Conservation (phyloP, 1,140 invertebrate species). For the Drosophila triauraria region DNA sequence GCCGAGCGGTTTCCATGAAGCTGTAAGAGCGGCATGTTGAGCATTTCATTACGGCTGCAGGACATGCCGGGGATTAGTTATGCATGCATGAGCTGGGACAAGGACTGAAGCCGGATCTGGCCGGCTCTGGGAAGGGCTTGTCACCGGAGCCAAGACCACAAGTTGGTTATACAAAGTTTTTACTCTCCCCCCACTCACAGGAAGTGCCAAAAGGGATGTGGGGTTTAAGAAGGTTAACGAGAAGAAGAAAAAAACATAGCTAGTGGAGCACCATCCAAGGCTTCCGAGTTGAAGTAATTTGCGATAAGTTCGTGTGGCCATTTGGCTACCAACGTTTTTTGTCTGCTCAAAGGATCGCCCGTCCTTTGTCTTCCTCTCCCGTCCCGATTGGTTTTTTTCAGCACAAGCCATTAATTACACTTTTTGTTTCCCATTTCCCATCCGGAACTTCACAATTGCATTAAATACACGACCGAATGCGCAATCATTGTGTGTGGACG, state of each 20-base stretch:
- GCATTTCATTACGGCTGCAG: conserved; percentile 38
- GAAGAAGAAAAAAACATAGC: neutral
- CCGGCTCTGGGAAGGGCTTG: conserved; percentile 13
- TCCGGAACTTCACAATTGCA: conserved; percentile 23
- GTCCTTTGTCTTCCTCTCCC: neutral
- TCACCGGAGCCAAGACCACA: conserved; percentile 30
- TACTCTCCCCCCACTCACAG: neutral
- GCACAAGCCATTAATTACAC: conserved; percentile 26
- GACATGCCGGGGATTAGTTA: conserved; percentile 41
- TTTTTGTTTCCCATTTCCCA: conserved; percentile 16
- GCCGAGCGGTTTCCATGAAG: conserved; percentile 9
- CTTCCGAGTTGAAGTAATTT: conserved; percentile 31
- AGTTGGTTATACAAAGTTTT: conserved; percentile 38
- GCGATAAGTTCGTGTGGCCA: conserved; percentile 24
- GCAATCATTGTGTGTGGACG: conserved; percentile 9
- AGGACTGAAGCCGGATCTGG: conserved; percentile 10
- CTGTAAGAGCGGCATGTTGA: conserved; percentile 14
- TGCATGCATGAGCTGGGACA: conserved; percentile 45
- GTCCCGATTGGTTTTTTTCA: conserved; percentile 1
- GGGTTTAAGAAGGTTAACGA: neutral
- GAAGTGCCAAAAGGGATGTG: conserved; percentile 1
- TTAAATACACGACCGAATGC: conserved; percentile 14
- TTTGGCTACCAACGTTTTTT: conserved; percentile 11
- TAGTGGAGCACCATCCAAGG: conserved; percentile 8
- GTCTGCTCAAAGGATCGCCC: conserved; percentile 1